Conservation (phyloP, 1,140 invertebrate genomes). For the Phortica variegata region DNA sequence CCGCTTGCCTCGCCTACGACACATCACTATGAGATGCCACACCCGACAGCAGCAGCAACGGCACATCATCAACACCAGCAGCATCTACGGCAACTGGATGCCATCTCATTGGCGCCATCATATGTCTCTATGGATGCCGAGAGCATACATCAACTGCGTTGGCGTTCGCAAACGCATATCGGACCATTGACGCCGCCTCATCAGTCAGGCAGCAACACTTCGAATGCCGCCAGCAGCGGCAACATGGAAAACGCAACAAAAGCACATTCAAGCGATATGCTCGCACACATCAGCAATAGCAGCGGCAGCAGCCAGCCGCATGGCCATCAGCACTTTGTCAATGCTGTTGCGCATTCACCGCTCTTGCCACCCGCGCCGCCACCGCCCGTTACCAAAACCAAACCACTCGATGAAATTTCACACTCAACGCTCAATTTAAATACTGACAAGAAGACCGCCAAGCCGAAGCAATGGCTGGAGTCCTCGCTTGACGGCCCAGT, state of each 20-base stretch:
- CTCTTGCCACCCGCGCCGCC: constrained; percentile 10
- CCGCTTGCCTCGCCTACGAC: constrained; percentile 39
- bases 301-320: too few relatives aligned
- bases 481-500: constrained; percentile 60
- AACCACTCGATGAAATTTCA: constrained; percentile 43
- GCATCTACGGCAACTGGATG: constrained; percentile 37
- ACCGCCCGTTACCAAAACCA: constrained; percentile 23
- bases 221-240: background rate
- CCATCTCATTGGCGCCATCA: constrained; percentile 46
- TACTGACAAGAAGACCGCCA: constrained; percentile 41
- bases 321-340: too few relatives aligned
- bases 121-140: constrained; percentile 45
- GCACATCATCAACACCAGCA: constrained; percentile 21
- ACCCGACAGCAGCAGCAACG: constrained; percentile 16
- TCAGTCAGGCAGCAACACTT: constrained; percentile 23
- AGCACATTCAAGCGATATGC: constrained; percentile 49
- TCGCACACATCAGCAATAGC: constrained; percentile 15
- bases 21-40: constrained; percentile 29
- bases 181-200: constrained; percentile 35
- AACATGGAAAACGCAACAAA: constrained; percentile 19
- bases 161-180: constrained; percentile 48
- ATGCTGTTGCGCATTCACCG: too few relatives aligned
- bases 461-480: constrained; percentile 59
- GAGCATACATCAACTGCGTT: constrained; percentile 28
- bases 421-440: constrained; percentile 29